phyloP scores from a whole-genome alignment of 2,113 vertebrate genomes.

The Propithecus coquereli region DNA sequence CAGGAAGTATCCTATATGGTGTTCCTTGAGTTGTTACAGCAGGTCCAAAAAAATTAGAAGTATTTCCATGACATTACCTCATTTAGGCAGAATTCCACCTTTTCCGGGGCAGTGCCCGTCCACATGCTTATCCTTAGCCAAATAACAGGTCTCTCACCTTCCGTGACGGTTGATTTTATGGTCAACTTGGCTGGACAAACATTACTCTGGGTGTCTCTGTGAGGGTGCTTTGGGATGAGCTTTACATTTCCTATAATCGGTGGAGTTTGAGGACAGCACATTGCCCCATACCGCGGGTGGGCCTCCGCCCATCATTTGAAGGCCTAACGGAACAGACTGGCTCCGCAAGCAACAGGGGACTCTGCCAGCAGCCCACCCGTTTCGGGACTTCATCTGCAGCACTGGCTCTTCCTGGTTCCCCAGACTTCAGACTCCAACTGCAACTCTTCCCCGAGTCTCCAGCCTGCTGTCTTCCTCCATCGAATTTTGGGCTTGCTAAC shows the following conservation, averaged over 20 bases:
- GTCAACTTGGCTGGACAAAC: not conserved
- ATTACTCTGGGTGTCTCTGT: too few species aligned
- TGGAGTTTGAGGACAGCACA: not conserved
- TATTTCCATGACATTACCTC: too few species aligned
- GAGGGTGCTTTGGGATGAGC: not conserved
- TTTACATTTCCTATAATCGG: not conserved
- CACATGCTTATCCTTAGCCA: rapidly evolving
- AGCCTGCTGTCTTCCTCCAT: not conserved
- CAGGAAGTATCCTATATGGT: rapidly evolving
- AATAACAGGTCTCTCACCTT: too few species aligned
- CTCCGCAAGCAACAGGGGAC: rapidly evolving
- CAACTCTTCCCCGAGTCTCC: not conserved
- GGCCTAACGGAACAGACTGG: not conserved
- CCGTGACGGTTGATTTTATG: not conserved
- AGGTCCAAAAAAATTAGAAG: not conserved
- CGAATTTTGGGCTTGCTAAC: not conserved
- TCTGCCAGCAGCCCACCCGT: rapidly evolving
- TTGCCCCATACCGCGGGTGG: too few species aligned
- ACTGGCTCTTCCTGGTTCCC: rapidly evolving
- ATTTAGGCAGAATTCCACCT: rapidly evolving
- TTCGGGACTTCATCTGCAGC: rapidly evolving
- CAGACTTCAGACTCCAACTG: not conserved
- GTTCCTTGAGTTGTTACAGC: too few species aligned
- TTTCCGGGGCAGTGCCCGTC: not conserved
- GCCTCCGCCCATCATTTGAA: not conserved